Percentiles rank a stretch among this genome's conserved stretches.
Evolutionary conservation across 2,888 invertebrate species (phyloP).

Genomic region (Iselma pallidipennis): DNA sequence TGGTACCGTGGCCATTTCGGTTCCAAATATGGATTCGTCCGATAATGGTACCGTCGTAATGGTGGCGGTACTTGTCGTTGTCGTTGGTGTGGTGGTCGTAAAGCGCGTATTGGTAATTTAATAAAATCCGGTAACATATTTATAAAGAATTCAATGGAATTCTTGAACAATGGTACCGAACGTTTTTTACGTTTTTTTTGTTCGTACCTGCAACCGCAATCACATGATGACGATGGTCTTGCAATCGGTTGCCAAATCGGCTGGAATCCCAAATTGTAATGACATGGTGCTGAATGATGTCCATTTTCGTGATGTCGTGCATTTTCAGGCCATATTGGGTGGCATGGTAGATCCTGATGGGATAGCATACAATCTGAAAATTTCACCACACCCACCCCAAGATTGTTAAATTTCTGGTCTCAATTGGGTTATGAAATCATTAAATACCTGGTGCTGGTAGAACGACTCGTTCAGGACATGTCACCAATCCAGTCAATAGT

Average conservation of each 20-base stretch:
- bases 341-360: background rate
- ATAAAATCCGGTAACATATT: slow-evolving; percentile 40
- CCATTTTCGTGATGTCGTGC: no score
- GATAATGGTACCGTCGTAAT: background rate
- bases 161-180: slow-evolving; percentile 27
- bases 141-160: slow-evolving; percentile 34
- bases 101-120: slow-evolving; percentile 28
- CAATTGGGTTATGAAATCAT: background rate
- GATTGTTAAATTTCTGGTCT: no score
- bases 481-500: slow-evolving; percentile 36
- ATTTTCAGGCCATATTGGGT: no score
- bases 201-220: slow-evolving; percentile 13
- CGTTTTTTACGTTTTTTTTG: slow-evolving; percentile 26
- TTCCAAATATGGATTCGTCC: background rate
- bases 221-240: background rate
- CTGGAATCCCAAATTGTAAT: background rate
- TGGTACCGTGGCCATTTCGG: background rate
- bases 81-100: no score
- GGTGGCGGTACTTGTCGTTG: background rate
- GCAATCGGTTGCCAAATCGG: slow-evolving; percentile 14
- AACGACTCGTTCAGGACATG: slow-evolving; percentile 46
- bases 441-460: slow-evolving; percentile 26
- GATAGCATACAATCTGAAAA: slow-evolving; percentile 9
- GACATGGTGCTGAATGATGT: background rate
- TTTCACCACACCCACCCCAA: no score